Percentiles rank a stretch among this genome's conserved stretches.
Conservation (phyloP, 2,113 vertebrate species). For the Panthera tigris region DNA sequence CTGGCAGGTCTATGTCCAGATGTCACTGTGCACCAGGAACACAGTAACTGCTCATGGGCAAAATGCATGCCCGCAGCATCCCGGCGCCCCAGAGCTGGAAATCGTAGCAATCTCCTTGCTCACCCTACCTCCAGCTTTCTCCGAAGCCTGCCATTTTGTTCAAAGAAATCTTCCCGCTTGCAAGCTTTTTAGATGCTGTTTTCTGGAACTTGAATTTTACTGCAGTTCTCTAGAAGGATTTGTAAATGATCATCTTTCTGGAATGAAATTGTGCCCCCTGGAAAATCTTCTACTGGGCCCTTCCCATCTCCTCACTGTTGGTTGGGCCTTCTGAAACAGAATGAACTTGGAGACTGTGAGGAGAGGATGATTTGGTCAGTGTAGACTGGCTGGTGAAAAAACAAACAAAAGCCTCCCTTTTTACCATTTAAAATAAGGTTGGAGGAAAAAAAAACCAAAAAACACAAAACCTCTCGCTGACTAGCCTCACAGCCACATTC, state of each 20-base stretch:
- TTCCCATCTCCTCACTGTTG: not conserved
- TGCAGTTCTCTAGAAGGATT: not conserved
- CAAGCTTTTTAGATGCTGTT: not conserved
- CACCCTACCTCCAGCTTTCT: not conserved
- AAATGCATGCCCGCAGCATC: fast-evolving
- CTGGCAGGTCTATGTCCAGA: fast-evolving
- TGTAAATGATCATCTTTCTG: not conserved
- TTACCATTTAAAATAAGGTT: not conserved
- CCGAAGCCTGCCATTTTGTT: not conserved
- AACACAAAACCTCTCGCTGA: not conserved
- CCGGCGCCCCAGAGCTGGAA: not conserved
- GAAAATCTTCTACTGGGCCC: not conserved
- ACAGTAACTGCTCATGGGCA: fast-evolving
- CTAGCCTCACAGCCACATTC: not conserved
- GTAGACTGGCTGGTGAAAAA: not conserved
- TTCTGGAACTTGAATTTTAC: not conserved
- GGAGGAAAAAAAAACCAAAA: not conserved
- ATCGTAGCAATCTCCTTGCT: not conserved
- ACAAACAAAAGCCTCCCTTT: not conserved
- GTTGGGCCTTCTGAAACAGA: not conserved
- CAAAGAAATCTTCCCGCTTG: not conserved
- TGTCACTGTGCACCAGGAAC: fast-evolving
- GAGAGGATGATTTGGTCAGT: not conserved
- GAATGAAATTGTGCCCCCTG: fast-evolving
- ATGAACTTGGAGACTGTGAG: not conserved